Evolutionary conservation across 1,140 invertebrate species (phyloP).

Genomic region (Drosophila jambulina): DNA sequence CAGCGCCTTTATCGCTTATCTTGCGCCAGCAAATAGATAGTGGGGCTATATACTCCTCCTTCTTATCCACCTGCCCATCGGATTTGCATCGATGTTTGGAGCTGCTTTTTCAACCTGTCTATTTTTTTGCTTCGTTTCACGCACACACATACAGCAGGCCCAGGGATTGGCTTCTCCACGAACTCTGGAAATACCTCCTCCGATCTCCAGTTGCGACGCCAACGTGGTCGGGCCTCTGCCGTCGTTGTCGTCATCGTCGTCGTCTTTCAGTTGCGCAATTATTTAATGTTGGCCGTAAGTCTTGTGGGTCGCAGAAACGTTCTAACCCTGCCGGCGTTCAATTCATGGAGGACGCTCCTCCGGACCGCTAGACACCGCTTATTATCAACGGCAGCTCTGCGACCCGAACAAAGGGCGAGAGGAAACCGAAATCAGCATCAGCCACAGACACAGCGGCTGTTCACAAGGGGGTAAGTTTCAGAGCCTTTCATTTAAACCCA

Average conservation of each 20-base stretch:
- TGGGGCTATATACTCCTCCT: constrained; percentile 19
- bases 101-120: constrained; percentile 24
- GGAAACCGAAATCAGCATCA: background rate
- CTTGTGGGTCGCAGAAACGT: constrained; percentile 47
- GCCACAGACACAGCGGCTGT: background rate
- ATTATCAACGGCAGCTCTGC: background rate
- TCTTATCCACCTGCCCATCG: constrained; percentile 3
- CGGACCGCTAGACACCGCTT: constrained; percentile 20
- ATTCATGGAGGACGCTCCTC: constrained; percentile 52
- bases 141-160: constrained; percentile 25
- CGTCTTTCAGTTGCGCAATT: constrained; percentile 31
- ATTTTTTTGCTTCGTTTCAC: constrained; percentile 11
- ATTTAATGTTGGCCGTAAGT: constrained; percentile 70
- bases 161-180: constrained; percentile 15
- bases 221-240: constrained; percentile 27
- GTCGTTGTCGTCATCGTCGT: constrained; percentile 1
- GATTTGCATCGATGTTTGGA: constrained; percentile 28
- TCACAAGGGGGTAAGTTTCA: background rate
- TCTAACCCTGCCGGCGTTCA: constrained; percentile 33
- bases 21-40: constrained; percentile 29
- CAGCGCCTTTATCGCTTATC: constrained; percentile 28
- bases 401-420: background rate
- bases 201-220: constrained; percentile 21
- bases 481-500: background rate
- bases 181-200: constrained; percentile 23